A percentile compares a stretch with the other conserved stretches of the same genome.
Evolutionary conservation across 2,888 invertebrate species (phyloP).

Genomic region (Atherix ibis): DNA sequence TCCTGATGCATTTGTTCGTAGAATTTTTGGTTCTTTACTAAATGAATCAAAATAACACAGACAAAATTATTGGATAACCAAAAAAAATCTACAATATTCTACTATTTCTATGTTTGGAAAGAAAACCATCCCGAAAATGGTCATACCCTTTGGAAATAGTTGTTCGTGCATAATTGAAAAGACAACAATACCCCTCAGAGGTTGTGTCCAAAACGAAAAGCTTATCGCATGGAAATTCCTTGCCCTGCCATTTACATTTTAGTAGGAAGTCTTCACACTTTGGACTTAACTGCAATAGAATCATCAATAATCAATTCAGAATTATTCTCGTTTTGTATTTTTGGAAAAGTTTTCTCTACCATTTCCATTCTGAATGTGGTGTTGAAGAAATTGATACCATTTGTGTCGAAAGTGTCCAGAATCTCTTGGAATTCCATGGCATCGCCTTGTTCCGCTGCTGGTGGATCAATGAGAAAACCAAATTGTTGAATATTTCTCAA

Average conservation of each 20-base stretch:
- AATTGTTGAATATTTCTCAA: slow-evolving; percentile 9
- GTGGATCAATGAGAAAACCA: slow-evolving; percentile 14
- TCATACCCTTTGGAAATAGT: too few relatives aligned
- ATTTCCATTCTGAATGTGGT: too few relatives aligned
- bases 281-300: slow-evolving; percentile 19
- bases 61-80: too few relatives aligned
- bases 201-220: slow-evolving; percentile 36
- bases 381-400: too few relatives aligned
- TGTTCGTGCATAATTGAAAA: slow-evolving; percentile 32
- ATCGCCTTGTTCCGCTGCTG: slow-evolving; percentile 11
- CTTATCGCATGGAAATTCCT: slow-evolving; percentile 25
- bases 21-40: background rate
- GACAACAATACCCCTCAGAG: slow-evolving; percentile 41
- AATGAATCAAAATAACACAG: too few relatives aligned
- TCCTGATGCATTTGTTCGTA: slow-evolving; percentile 19
- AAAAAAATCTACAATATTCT: too few relatives aligned
- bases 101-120: too few relatives aligned
- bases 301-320: too few relatives aligned
- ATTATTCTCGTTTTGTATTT: too few relatives aligned
- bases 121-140: too few relatives aligned
- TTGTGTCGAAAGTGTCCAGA: slow-evolving; percentile 14
- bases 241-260: slow-evolving; percentile 35
- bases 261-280: slow-evolving; percentile 36
- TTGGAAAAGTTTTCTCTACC: too few relatives aligned
- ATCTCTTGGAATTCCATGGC: slow-evolving; percentile 17